Evolutionary conservation across 2,797 vertebrate genomes (phyloP).

Genomic region (Strix occidentalis): DNA sequence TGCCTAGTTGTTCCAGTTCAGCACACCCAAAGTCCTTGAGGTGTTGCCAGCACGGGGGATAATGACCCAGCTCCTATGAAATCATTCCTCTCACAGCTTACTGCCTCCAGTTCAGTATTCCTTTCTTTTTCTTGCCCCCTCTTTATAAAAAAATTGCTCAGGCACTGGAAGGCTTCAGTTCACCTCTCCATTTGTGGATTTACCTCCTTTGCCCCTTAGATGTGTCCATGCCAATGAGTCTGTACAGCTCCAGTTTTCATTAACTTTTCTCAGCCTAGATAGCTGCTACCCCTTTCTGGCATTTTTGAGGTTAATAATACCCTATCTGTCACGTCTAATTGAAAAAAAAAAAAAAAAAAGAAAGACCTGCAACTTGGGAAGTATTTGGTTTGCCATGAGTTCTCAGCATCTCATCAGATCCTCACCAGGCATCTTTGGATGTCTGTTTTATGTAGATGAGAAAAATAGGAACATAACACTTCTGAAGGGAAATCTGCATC

Average conservation of each 20-base stretch:
- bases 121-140: background rate
- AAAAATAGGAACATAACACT: background rate
- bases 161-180: background rate
- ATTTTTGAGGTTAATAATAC: background rate
- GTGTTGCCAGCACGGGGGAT: background rate
- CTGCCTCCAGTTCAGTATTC: background rate
- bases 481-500: background rate
- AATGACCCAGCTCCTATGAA: background rate
- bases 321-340: background rate
- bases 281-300: background rate
- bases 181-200: background rate
- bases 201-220: background rate
- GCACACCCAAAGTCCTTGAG: constrained; percentile 26
- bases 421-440: background rate
- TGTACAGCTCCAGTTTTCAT: background rate
- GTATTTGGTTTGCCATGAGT: background rate
- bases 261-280: background rate
- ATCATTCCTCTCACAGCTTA: background rate
- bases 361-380: background rate
- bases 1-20: constrained; percentile 12
- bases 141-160: background rate
- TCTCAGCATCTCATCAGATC: background rate
- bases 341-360: background rate
- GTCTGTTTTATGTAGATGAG: background rate
- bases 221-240: background rate